These are phyloP conservation scores for Lucinisca nassula DNA, from an alignment of 2,888 invertebrate genomes.

Conservation along the genomic window DNA sequence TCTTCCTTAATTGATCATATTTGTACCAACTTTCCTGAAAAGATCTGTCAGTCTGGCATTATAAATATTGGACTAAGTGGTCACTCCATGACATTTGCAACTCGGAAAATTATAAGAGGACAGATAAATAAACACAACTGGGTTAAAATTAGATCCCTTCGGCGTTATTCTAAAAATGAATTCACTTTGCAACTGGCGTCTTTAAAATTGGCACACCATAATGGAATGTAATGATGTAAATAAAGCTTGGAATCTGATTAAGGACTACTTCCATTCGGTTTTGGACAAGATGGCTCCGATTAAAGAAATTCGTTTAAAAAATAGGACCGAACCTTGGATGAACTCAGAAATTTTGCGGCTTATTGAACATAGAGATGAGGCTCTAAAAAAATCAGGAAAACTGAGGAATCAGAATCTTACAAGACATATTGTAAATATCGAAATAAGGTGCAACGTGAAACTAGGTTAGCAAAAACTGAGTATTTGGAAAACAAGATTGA, in stretches of 20 bases:
- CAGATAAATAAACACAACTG: not conserved
- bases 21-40: not conserved
- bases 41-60: not conserved
- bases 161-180: too few species aligned
- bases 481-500: not conserved
- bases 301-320: not conserved
- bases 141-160: not conserved
- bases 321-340: slow-evolving; percentile 9
- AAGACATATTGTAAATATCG: not conserved
- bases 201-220: too few species aligned
- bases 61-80: not conserved
- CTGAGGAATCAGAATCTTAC: not conserved
- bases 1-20: not conserved
- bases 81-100: not conserved
- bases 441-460: not conserved
- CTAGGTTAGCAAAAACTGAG: not conserved
- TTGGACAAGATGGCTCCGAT: not conserved
- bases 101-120: not conserved
- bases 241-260: not conserved
- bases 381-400: not conserved
- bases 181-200: too few species aligned
- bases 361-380: not conserved
- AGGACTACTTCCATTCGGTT: not conserved
- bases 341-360: not conserved
- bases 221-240: too few species aligned